Conservation (phyloP, 2,113 vertebrate genomes). For the Chloroceryle aenea region DNA sequence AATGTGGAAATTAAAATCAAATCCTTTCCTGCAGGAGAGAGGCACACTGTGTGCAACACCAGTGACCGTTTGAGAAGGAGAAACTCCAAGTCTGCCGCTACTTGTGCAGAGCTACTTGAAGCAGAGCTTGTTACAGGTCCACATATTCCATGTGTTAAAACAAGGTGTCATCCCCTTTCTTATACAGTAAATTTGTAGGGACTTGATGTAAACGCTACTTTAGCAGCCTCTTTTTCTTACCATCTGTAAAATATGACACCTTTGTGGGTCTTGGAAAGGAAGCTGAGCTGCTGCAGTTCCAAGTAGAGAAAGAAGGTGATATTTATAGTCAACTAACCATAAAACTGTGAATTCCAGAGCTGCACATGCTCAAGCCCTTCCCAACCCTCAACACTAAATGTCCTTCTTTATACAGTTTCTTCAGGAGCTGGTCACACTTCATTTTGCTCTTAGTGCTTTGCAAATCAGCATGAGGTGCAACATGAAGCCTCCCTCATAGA, state of each 20-base stretch:
- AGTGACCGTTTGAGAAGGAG: background rate
- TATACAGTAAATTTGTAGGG: background rate
- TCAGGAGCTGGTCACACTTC: background rate
- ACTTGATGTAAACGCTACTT: background rate
- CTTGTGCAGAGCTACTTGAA: background rate
- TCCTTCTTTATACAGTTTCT: background rate
- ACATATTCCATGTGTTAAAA: background rate
- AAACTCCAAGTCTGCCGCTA: background rate
- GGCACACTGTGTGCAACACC: background rate
- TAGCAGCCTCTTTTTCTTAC: background rate
- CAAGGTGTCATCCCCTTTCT: background rate
- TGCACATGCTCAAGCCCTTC: background rate
- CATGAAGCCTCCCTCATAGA: background rate
- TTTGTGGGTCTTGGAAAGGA: background rate
- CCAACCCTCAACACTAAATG: background rate
- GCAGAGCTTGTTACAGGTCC: background rate
- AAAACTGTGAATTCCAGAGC: conserved; percentile 18
- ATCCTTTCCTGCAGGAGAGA: background rate
- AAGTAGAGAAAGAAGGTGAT: conserved; percentile 6
- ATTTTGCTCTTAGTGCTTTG: background rate
- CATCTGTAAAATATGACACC: background rate
- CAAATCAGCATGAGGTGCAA: background rate
- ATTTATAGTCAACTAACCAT: conserved; percentile 22
- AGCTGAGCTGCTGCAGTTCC: conserved; percentile 14
- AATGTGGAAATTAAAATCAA: background rate